These are phyloP conservation scores for Wiebesia pumilae DNA, from an alignment of 1,140 invertebrate species.

Conservation along the genomic window DNA sequence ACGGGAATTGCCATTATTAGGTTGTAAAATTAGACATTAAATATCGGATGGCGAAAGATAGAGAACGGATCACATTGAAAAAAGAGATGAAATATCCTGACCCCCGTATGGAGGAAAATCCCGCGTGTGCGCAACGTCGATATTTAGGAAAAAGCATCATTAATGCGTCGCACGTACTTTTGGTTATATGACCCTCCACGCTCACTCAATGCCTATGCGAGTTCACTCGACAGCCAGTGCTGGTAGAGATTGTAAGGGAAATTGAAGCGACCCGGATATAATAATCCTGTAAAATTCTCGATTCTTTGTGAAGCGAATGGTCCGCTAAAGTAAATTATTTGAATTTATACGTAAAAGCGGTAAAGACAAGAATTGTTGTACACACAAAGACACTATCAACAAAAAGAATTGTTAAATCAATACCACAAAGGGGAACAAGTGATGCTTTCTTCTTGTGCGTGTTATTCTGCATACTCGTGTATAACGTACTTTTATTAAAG, in stretches of 20 bases:
- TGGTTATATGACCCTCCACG: conserved; percentile 5
- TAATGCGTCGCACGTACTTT: conserved; percentile 34
- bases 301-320: not conserved
- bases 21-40: not conserved
- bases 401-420: not conserved
- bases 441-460: no score
- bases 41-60: not conserved
- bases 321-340: not conserved
- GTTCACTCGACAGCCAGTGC: not conserved
- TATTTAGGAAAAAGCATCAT: conserved; percentile 42
- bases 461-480: no score
- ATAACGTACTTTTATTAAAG: no score
- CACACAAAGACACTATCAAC: not conserved
- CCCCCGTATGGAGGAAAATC: not conserved
- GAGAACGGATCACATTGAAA: not conserved
- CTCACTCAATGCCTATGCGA: not conserved
- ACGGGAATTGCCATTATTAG: not conserved
- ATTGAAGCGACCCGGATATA: conserved; percentile 32
- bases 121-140: not conserved
- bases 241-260: not conserved
- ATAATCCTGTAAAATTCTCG: conserved; percentile 28
- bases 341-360: not conserved
- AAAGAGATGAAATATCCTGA: not conserved
- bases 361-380: not conserved
- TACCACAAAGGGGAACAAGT: no score